These are phyloP conservation scores for Urocyon cinereoargenteus DNA, from an alignment of 2,797 vertebrate species.

Conservation along the genomic window DNA sequence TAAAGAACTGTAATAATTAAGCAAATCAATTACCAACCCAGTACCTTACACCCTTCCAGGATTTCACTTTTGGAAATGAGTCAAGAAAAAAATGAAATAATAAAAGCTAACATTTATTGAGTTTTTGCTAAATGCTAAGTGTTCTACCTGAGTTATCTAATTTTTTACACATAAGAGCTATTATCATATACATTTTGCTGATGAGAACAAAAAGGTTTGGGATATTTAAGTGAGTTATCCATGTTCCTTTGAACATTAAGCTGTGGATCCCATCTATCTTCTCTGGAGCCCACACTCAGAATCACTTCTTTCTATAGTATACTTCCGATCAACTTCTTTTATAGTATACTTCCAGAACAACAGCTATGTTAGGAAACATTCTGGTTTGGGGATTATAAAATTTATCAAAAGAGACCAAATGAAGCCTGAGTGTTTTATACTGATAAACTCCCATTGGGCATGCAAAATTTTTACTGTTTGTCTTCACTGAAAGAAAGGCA, in stretches of 20 bases:
- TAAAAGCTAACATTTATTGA: constrained; percentile 31
- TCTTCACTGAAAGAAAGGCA: neutral
- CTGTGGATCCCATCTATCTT: neutral
- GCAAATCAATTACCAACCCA: neutral
- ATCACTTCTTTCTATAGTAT: too few species aligned
- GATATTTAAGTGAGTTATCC: neutral
- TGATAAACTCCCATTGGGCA: neutral
- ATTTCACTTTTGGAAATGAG: neutral
- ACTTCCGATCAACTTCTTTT: neutral
- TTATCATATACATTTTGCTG: neutral
- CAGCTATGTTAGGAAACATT: constrained; percentile 34
- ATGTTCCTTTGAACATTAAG: neutral
- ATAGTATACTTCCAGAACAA: neutral
- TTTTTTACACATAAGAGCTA: neutral
- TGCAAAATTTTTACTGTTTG: neutral
- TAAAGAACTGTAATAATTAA: constrained; percentile 40
- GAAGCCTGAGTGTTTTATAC: neutral
- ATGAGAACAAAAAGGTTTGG: neutral
- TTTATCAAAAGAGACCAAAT: constrained; percentile 14
- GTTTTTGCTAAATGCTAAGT: constrained; percentile 43
- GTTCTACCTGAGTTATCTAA: neutral
- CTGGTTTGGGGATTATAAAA: constrained; percentile 10
- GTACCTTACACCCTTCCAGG: neutral
- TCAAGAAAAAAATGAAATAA: constrained; percentile 17
- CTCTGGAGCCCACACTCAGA: neutral